These are phyloP conservation scores for Cariama cristata DNA, from an alignment of 2,113 vertebrate species.

Conservation along the genomic window DNA sequence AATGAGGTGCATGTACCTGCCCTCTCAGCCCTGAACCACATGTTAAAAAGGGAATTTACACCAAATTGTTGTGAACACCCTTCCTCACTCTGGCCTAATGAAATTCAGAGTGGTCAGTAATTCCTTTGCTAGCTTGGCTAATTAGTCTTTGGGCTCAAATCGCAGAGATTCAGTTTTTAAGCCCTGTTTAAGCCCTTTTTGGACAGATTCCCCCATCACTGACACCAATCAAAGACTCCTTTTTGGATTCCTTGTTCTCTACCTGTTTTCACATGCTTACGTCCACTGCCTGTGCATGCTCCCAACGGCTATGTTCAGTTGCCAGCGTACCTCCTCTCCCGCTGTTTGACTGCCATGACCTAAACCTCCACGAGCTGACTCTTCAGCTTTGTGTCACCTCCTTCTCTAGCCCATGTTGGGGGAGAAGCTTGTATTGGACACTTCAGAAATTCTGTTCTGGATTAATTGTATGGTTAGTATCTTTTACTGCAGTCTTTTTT, in stretches of 20 bases:
- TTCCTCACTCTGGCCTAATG: background rate
- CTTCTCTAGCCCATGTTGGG: rapidly evolving
- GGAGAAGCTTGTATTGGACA: background rate
- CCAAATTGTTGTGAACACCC: background rate
- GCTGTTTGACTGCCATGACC: background rate
- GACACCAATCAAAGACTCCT: background rate
- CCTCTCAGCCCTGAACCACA: background rate
- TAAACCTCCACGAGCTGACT: background rate
- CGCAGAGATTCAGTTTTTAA: background rate
- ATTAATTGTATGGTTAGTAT: background rate
- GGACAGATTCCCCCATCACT: background rate
- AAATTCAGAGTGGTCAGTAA: background rate
- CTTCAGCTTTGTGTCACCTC: background rate
- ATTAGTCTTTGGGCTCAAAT: background rate
- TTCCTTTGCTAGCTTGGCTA: background rate
- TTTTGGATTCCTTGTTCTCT: background rate
- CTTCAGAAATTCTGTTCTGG: background rate
- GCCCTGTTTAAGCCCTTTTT: background rate
- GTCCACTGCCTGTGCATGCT: background rate
- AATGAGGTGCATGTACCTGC: background rate
- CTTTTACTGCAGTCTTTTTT: background rate
- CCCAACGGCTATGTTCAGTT: rapidly evolving
- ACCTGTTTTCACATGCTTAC: background rate
- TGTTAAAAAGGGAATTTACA: background rate
- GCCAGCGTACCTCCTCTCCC: background rate